These are phyloP conservation scores for Lycocerus yunnanus DNA, from an alignment of 2,888 invertebrate genomes.

Conservation along the genomic window DNA sequence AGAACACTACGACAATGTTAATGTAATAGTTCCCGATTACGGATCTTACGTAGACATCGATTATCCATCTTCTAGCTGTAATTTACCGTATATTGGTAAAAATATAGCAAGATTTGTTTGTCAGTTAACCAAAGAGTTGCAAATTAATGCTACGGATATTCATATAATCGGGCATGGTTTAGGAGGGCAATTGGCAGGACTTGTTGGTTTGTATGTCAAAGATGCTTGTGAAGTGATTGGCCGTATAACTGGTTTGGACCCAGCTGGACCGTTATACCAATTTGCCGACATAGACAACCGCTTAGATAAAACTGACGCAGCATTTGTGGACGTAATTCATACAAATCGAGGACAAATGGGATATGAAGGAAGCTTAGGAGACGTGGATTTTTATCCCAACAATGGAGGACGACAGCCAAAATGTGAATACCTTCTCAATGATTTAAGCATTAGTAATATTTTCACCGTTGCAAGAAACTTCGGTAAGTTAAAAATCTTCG, in stretches of 20 bases:
- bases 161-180: conserved; percentile 14
- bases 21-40: not conserved
- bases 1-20: not conserved
- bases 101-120: not conserved
- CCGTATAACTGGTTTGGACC: conserved; percentile 5
- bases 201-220: not conserved
- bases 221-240: not conserved
- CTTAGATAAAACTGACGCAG: conserved; percentile 1
- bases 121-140: not conserved
- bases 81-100: not conserved
- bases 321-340: conserved; percentile 6
- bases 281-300: not conserved
- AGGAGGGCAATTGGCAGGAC: conserved; percentile 7
- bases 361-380: not conserved
- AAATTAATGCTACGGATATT: not conserved
- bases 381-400: conserved; percentile 10
- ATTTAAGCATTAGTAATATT: not conserved
- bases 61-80: not conserved
- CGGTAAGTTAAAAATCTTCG: not conserved
- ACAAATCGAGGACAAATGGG: not conserved
- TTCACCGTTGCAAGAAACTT: not conserved
- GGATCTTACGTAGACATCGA: not conserved
- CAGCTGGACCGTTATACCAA: conserved; percentile 7
- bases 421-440: not conserved
- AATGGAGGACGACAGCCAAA: conserved; percentile 2